phyloP scores from a whole-genome alignment of 2,113 vertebrate species.

The Diadophis punctatus region DNA sequence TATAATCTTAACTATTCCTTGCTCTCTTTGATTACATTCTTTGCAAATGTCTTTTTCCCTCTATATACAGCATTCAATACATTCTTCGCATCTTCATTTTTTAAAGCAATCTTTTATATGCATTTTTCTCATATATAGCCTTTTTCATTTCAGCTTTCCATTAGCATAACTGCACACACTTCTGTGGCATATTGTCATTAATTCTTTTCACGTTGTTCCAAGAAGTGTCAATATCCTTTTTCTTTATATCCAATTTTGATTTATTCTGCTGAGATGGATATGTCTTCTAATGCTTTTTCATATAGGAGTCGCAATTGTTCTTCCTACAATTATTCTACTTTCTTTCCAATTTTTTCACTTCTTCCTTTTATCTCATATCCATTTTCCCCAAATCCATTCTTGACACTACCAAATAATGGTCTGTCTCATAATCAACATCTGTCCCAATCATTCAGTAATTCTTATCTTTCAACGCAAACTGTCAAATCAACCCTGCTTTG shows the following conservation, averaged over 20 bases:
- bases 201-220: not conserved
- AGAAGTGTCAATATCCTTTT: not conserved
- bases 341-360: not conserved
- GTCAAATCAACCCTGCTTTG: not conserved
- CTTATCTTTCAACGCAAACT: not conserved
- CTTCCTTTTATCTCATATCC: not conserved
- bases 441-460: not conserved
- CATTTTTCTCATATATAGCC: not conserved
- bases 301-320: not conserved
- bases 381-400: not conserved
- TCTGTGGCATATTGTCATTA: not conserved
- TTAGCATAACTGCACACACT: not conserved
- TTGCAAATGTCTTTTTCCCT: not conserved
- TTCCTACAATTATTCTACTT: not conserved
- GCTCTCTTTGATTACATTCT: not conserved
- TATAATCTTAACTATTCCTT: not conserved
- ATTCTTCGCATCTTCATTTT: not conserved
- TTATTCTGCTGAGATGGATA: not conserved
- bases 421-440: not conserved
- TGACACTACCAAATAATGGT: not conserved
- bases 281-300: not conserved
- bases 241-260: not conserved
- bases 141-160: not conserved
- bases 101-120: not conserved
- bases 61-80: not conserved